These are phyloP conservation scores for Helleia helle DNA, from an alignment of 2,888 invertebrate genomes.

Conservation along the genomic window DNA sequence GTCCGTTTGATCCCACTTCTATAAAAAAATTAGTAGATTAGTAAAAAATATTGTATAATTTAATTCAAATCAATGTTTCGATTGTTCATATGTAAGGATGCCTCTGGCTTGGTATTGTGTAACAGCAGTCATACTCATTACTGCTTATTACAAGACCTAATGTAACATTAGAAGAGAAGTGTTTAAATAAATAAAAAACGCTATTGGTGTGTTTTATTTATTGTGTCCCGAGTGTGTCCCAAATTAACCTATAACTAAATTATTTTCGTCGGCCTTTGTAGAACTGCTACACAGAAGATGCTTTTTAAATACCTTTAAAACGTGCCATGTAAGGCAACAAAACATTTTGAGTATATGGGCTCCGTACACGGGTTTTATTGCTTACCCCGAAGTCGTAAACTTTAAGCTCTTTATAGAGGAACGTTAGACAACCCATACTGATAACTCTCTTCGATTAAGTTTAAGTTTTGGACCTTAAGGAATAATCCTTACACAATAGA, in stretches of 20 bases:
- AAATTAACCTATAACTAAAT: no score
- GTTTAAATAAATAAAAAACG: not conserved
- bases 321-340: not conserved
- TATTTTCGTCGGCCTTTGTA: no score
- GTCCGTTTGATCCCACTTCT: no score
- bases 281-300: no score
- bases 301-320: no score
- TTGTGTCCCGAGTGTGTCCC: no score
- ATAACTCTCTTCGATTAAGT: no score
- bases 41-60: no score
- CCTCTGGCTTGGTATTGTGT: not conserved
- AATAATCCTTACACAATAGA: no score
- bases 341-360: not conserved
- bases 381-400: conserved; percentile 1
- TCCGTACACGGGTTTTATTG: not conserved
- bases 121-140: not conserved
- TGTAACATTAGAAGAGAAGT: not conserved
- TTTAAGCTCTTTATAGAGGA: not conserved
- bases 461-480: no score
- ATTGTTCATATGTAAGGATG: not conserved
- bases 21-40: no score
- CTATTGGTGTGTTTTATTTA: not conserved
- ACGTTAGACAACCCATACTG: not conserved
- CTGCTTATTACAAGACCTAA: not conserved
- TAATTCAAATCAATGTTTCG: no score